Percentiles rank a stretch among this genome's conserved stretches.
Conservation (phyloP, 2,888 invertebrate genomes). For the Calliopum simillimum region DNA sequence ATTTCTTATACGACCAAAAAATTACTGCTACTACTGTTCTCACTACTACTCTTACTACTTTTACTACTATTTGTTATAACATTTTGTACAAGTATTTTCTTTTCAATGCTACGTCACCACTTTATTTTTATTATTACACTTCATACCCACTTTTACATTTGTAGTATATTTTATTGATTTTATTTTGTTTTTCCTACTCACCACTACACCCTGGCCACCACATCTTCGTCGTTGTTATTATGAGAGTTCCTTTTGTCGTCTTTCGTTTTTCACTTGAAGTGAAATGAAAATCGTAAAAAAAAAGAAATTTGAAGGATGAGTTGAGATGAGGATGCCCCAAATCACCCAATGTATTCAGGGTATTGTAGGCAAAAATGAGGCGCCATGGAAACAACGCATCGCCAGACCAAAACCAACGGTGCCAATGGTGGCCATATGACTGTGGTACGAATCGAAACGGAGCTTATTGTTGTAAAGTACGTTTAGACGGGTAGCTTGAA, state of each 20-base stretch:
- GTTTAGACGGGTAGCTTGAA: too few species aligned
- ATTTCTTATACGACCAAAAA: not conserved
- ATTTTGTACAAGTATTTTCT: not conserved
- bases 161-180: conserved; percentile 33
- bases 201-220: too few species aligned
- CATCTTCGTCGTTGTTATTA: conserved; percentile 9
- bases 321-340: too few species aligned
- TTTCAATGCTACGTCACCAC: conserved; percentile 6
- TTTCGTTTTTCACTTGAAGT: not conserved
- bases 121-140: conserved; percentile 21
- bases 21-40: not conserved
- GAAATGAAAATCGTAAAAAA: too few species aligned
- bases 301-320: too few species aligned
- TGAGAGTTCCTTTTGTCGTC: not conserved
- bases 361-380: too few species aligned
- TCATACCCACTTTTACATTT: conserved; percentile 8
- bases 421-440: too few species aligned
- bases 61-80: not conserved
- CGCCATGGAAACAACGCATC: too few species aligned
- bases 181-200: not conserved
- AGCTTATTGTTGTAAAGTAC: too few species aligned
- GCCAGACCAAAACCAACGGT: too few species aligned
- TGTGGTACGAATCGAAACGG: too few species aligned
- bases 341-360: too few species aligned
- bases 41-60: conserved; percentile 1